These are phyloP conservation scores for Diglossa brunneiventris DNA, from an alignment of 2,113 vertebrate genomes.

Conservation along the genomic window DNA sequence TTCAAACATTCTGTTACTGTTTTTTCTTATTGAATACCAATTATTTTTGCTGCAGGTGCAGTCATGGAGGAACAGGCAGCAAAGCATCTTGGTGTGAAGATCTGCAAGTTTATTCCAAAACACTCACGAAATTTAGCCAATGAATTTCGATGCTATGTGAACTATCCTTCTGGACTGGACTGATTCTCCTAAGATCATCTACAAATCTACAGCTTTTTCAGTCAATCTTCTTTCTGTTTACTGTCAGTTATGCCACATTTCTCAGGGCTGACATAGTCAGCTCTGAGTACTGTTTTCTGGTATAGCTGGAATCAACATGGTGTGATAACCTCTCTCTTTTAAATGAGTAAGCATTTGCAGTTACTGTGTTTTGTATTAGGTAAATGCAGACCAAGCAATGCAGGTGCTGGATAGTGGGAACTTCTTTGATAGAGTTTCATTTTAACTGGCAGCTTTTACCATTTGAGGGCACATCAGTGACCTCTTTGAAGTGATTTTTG, in stretches of 20 bases:
- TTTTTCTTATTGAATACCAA: neutral
- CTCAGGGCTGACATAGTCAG: neutral
- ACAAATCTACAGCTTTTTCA: neutral
- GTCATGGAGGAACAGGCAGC: conserved; percentile 85
- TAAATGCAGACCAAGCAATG: neutral
- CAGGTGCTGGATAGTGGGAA: neutral
- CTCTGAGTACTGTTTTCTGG: neutral
- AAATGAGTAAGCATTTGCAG: neutral
- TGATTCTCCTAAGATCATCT: neutral
- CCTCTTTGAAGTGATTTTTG: neutral
- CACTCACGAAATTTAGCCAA: conserved; percentile 90
- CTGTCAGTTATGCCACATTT: neutral
- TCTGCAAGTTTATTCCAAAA: conserved; percentile 86
- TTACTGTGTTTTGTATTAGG: neutral
- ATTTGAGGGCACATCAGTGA: neutral
- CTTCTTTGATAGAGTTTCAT: neutral
- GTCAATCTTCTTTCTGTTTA: neutral
- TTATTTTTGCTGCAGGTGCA: conserved; percentile 76
- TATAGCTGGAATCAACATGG: neutral
- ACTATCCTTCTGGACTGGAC: conserved; percentile 84
- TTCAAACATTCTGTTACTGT: neutral
- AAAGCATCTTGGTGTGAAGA: conserved; percentile 81
- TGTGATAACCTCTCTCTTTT: neutral
- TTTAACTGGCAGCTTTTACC: neutral
- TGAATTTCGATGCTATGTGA: conserved; percentile 90